phyloP scores from a whole-genome alignment of 2,888 invertebrate species.

The Strigamia crassipes region DNA sequence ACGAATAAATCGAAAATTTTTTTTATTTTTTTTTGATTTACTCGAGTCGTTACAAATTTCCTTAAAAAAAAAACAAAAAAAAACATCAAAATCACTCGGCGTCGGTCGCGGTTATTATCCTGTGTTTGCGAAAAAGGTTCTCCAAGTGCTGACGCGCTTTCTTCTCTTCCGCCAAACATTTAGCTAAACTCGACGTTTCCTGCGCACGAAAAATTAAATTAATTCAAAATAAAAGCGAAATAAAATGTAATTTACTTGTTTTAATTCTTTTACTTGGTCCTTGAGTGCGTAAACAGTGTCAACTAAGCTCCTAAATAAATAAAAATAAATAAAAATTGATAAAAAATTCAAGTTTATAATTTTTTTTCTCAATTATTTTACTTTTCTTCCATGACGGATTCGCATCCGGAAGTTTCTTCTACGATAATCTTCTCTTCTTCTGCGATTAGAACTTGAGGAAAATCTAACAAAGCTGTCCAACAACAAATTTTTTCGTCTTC shows the following conservation, averaged over 20 bases:
- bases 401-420: conserved; percentile 61
- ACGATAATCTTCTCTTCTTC: conserved; percentile 65
- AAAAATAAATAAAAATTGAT: neutral
- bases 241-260: conserved; percentile 63
- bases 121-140: conserved; percentile 56
- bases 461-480: conserved; percentile 54
- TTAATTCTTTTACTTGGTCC: conserved; percentile 72
- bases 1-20: neutral
- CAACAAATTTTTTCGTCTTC: neutral
- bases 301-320: conserved; percentile 67
- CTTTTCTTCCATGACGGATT: conserved; percentile 63
- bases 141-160: conserved; percentile 63
- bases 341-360: neutral
- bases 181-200: conserved; percentile 62
- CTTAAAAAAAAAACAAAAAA: neutral
- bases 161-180: conserved; percentile 72
- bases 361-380: no score
- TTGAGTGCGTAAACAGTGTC: conserved; percentile 77
- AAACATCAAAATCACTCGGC: neutral
- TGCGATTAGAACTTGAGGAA: conserved; percentile 63
- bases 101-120: conserved; percentile 46
- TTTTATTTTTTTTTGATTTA: neutral
- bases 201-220: conserved; percentile 43
- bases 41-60: neutral
- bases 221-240: neutral